Evolutionary conservation across 1,140 invertebrate species (phyloP).

Genomic region (Drosophila teissieri): DNA sequence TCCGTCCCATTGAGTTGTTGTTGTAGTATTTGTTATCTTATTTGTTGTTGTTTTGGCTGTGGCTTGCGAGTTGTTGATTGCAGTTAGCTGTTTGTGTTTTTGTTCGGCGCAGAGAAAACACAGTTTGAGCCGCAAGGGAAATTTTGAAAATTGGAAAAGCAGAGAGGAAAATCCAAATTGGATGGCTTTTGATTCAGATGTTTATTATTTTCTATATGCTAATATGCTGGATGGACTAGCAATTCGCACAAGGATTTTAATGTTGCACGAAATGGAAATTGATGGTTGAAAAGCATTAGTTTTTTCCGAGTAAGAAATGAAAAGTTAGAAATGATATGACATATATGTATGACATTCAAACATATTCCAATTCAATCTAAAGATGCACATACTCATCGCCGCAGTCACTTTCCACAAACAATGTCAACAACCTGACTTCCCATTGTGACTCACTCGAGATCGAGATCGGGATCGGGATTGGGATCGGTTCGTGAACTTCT

Average conservation of each 20-base stretch:
- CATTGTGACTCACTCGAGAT: slow-evolving; percentile 27
- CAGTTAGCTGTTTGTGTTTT: slow-evolving; percentile 23
- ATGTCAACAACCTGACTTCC: slow-evolving; percentile 41
- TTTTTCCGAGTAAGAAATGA: not conserved
- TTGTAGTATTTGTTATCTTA: slow-evolving; percentile 10
- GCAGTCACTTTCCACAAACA: slow-evolving; percentile 11
- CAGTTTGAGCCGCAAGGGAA: slow-evolving; percentile 11
- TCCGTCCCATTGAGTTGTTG: slow-evolving; percentile 10
- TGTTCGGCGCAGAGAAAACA: slow-evolving; percentile 19
- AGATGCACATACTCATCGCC: not conserved
- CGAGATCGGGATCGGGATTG: not conserved
- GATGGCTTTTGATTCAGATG: not conserved
- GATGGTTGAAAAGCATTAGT: too few relatives aligned
- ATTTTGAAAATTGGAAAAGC: slow-evolving; percentile 3
- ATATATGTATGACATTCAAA: too few relatives aligned
- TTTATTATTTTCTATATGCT: not conserved
- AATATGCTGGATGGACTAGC: too few relatives aligned
- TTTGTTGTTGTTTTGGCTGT: slow-evolving; percentile 13
- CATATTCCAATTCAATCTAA: not conserved
- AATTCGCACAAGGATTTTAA: too few relatives aligned
- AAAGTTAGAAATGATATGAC: too few relatives aligned
- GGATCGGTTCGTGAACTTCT: slow-evolving; percentile 1
- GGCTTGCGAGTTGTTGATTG: slow-evolving; percentile 19
- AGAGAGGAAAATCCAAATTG: not conserved
- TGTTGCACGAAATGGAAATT: not conserved